Percentiles rank a stretch among this genome's conserved stretches.
Conservation (phyloP, 2,888 invertebrate species). For the Heliconius erato region DNA sequence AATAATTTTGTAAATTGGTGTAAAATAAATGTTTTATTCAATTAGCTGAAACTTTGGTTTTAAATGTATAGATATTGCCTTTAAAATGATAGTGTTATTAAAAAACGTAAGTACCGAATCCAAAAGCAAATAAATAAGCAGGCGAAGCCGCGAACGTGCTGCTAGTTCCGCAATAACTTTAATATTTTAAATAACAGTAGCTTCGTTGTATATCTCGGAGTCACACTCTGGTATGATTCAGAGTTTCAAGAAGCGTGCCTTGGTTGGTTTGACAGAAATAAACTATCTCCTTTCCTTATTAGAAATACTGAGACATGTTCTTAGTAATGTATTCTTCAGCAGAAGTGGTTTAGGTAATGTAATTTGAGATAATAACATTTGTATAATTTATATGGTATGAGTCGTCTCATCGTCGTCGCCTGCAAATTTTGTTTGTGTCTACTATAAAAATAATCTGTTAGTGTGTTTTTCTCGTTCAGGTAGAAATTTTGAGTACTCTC, state of each 20-base stretch:
- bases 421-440: neutral
- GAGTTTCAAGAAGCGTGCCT: constrained; percentile 40
- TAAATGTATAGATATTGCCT: too few relatives aligned
- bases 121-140: too few relatives aligned
- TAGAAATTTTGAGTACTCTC: too few relatives aligned
- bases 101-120: too few relatives aligned
- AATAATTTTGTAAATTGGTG: too few relatives aligned
- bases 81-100: too few relatives aligned
- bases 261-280: constrained; percentile 27
- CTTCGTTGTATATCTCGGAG: constrained; percentile 9
- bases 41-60: too few relatives aligned
- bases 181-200: neutral
- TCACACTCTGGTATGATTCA: constrained; percentile 36
- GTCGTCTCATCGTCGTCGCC: neutral
- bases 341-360: neutral
- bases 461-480: neutral
- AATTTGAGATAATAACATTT: neutral
- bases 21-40: too few relatives aligned
- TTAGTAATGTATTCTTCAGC: neutral
- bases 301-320: constrained; percentile 2
- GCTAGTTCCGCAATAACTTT: neutral
- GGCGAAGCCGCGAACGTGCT: too few relatives aligned
- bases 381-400: neutral
- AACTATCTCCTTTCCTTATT: constrained; percentile 30
- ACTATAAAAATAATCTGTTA: too few relatives aligned